Evolutionary conservation across 2,113 vertebrate genomes (phyloP), one percentile per base, ranked within the genome.

Genomic region (Origma solitaria): DNA sequence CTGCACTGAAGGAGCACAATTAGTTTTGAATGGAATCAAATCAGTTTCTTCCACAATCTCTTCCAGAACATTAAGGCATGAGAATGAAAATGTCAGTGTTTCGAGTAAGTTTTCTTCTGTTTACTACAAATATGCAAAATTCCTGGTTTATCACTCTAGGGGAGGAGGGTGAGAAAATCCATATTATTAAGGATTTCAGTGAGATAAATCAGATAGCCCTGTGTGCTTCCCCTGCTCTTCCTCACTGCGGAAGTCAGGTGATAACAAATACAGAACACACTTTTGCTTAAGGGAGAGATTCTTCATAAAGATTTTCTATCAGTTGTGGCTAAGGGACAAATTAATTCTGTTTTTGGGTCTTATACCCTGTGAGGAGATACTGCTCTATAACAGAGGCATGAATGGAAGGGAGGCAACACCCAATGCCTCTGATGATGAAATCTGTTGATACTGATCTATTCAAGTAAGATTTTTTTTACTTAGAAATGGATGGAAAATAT

Each of bases 271-370:
- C 7, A 86, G 18, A 76, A 33, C 6, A 1, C 10, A 38, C 7
- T 4, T 50, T 50, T 68, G 7, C 25, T 54, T 68, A 31, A 71
- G 28, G 28, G 15, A 45, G 2, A 3, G 2, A 44, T 82, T 82
- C 16, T 53, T 12, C 61, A 13, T 3, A 44, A 25, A 70, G 7
- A 10, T 10, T 27, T 69, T 69, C 50, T 81, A 5, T 24, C 16
- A 65, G 2, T 57, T 0, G 0, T 61, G 38, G 5, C 11, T 61
- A 44, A 44, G 28, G 28, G 8, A 81, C 15, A 77, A 91, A 87
- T 49, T 40, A 28, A 47, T 60, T 40, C 19, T n/a, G 4, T n/a
- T 35, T 9, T 25, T 62, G 9, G 5, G 15, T 71, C 33, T 85
- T 62, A 15, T 6, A 40, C 9, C 5, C 11, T 57, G 2, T 28